Evolutionary conservation across 2,888 invertebrate genomes (phyloP).

Genomic region (Ctenicera cuprea): DNA sequence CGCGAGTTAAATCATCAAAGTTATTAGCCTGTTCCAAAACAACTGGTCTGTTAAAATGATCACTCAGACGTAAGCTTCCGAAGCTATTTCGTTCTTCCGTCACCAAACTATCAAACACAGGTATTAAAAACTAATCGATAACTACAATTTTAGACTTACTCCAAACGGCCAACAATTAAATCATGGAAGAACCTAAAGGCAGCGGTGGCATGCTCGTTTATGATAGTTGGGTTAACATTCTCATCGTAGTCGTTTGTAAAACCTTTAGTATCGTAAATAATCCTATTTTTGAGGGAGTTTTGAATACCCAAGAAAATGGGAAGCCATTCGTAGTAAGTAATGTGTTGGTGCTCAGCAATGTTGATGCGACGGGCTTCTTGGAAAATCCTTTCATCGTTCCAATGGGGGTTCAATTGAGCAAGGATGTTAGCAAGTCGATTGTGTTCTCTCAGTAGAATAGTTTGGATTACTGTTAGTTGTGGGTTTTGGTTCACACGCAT

Average conservation of each 20-base stretch:
- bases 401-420: conserved; percentile 81
- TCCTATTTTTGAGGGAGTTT: conserved; percentile 79
- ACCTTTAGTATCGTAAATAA: conserved; percentile 75
- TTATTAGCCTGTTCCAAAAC: conserved; percentile 79
- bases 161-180: conserved; percentile 80
- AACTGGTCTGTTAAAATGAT: conserved; percentile 82
- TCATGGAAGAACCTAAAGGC: conserved; percentile 86
- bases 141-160: conserved; percentile 73
- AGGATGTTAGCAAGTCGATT: conserved; percentile 81
- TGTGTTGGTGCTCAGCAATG: conserved; percentile 82
- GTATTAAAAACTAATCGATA: conserved; percentile 19
- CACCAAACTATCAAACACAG: conserved; percentile 74
- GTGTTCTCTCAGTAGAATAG: conserved; percentile 82
- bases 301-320: conserved; percentile 82
- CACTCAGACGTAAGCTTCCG: conserved; percentile 80
- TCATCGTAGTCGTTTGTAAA: conserved; percentile 82
- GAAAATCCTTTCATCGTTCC: conserved; percentile 84
- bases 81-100: conserved; percentile 75
- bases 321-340: conserved; percentile 86
- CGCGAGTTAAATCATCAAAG: conserved; percentile 84
- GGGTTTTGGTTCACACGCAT: conserved; percentile 83
- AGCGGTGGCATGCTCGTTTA: conserved; percentile 83
- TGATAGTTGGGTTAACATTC: conserved; percentile 78
- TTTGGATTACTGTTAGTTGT: conserved; percentile 81
- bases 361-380: conserved; percentile 84